Evolutionary conservation across 2,113 vertebrate genomes (phyloP).

Genomic region (Vidua macroura): DNA sequence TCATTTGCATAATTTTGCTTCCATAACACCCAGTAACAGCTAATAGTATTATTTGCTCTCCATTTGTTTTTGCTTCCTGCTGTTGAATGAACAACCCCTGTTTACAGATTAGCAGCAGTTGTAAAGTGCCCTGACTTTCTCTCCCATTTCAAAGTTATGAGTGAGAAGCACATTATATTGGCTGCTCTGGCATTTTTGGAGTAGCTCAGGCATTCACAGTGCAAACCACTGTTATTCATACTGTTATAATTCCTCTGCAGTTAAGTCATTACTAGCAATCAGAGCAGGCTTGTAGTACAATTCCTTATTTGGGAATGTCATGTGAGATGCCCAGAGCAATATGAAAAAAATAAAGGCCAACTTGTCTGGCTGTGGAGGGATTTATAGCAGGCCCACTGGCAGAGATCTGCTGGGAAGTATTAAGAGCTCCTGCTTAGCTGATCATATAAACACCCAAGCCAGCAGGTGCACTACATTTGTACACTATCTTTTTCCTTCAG

Average conservation of each 20-base stretch:
- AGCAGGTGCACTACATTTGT: conserved; percentile 68
- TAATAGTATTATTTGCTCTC: conserved; percentile 30
- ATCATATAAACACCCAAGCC: conserved; percentile 59
- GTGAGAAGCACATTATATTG: conserved; percentile 69
- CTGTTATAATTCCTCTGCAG: conserved; percentile 93
- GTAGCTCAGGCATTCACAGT: conserved; percentile 74
- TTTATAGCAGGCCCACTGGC: conserved; percentile 83
- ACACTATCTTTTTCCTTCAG: conserved; percentile 61
- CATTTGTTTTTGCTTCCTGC: conserved; percentile 59
- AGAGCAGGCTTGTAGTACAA: conserved; percentile 86
- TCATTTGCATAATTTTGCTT: neutral
- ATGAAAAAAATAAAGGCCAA: conserved; percentile 84
- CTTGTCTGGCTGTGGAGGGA: conserved; percentile 89
- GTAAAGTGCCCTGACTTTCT: conserved; percentile 69
- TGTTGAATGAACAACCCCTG: conserved; percentile 71
- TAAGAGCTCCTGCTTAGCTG: conserved; percentile 57
- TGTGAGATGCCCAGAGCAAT: conserved; percentile 92
- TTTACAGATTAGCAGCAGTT: conserved; percentile 69
- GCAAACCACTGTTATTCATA: conserved; percentile 83
- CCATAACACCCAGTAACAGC: neutral
- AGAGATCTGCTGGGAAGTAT: conserved; percentile 83
- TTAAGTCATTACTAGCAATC: conserved; percentile 97
- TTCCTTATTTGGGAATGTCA: conserved; percentile 99
- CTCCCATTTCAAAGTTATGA: conserved; percentile 63
- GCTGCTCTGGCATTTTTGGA: conserved; percentile 75